Base-by-base conservation (phyloP, 1,140 invertebrate species). In the Cherax quadricarinatus region DNA sequence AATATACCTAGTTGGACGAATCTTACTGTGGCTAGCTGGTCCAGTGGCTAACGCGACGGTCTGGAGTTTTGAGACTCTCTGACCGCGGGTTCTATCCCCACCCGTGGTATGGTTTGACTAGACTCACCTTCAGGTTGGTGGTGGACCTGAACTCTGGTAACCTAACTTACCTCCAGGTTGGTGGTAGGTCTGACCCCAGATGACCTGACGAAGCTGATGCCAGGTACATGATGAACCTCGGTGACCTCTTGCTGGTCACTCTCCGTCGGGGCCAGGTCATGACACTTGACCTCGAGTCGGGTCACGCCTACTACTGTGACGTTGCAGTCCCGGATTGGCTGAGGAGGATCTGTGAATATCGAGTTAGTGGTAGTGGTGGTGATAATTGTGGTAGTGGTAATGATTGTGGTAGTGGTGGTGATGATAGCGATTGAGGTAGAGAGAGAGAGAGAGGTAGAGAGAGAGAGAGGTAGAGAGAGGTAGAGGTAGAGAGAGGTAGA, bases 151-250 rank as follows among this genome's bases (percentile, higher is more conserved):
- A 89, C 85, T 82, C 88, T 3, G 92, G 84, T 70, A 7, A 70
- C 66, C 66, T 75, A 5, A 21, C 88, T 82, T 1, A 93, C 92
- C 92, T 93, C 88, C 12, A 93, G 48, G 30, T 90, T 91, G 41
- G 92, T 82, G 30, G 41, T 85, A 12, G 92, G 89, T 9, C 86
- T 81, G 78, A 91, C 92, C 85, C 86, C 88, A 3, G 92, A 88
- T 60, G 92, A 93, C 92, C 92, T 93, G 49, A 93, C 92, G 70
- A 83, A 93, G 89, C 92, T 93, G 16, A 93, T 73, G 24, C 89
- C 92, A 6, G 92, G 92, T n/a, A 79, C 86, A 41, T 87, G 87
- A 51, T 85, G 75, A 53, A 91, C 78, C 57, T 86, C 79, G n/a
- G 24, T 57, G 48, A 84, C 60, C 84, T 78, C 88, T 48, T 86